phyloP scores from a whole-genome alignment of 2,888 invertebrate genomes.

The Eupithecia tripunctaria region DNA sequence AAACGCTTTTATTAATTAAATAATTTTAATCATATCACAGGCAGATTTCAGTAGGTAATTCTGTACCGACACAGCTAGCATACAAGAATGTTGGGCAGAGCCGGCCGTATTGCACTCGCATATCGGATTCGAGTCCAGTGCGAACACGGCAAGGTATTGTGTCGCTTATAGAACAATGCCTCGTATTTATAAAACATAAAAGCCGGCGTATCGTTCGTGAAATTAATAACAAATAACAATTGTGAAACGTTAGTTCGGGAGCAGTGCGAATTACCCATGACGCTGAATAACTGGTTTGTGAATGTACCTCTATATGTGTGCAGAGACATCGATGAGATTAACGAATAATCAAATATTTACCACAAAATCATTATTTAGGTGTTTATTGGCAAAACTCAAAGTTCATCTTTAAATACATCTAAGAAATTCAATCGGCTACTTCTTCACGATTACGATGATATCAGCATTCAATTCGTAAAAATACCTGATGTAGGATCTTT shows the following conservation, averaged over 20 bases:
- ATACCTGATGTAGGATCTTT: background rate
- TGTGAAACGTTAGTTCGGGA: constrained; percentile 82
- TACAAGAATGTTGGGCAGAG: constrained; percentile 70
- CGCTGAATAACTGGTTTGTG: constrained; percentile 68
- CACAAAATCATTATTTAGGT: background rate
- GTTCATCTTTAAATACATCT: background rate
- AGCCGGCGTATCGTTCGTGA: constrained; percentile 83
- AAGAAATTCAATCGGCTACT: background rate
- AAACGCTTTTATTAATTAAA: too few relatives aligned
- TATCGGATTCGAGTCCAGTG: constrained; percentile 75
- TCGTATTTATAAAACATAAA: constrained; percentile 84
- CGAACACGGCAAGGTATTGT: constrained; percentile 79
- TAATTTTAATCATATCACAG: background rate
- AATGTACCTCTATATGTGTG: constrained; percentile 45
- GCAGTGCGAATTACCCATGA: constrained; percentile 79
- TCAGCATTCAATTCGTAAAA: background rate
- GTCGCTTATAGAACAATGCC: constrained; percentile 83
- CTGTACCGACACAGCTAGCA: constrained; percentile 32
- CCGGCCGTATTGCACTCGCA: constrained; percentile 58
- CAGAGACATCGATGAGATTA: constrained; percentile 18
- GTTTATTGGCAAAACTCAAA: background rate
- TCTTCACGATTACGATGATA: background rate
- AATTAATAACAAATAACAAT: constrained; percentile 85
- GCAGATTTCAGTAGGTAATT: constrained; percentile 19
- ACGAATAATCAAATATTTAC: background rate